These are phyloP conservation scores for Drosophila prosaltans DNA, from an alignment of 1,140 invertebrate genomes.

Conservation along the genomic window DNA sequence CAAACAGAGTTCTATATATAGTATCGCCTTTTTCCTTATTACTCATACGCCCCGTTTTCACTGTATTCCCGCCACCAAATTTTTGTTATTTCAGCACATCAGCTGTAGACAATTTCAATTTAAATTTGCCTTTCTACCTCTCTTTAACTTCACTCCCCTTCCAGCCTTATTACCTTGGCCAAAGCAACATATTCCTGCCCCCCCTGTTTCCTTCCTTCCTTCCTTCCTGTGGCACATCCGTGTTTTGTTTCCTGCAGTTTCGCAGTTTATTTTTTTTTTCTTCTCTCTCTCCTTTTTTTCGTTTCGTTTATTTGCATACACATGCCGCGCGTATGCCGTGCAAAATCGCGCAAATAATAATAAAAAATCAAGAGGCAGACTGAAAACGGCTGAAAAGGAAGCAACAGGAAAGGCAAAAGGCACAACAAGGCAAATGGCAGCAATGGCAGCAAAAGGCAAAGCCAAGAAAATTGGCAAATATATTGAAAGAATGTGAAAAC, in stretches of 20 bases:
- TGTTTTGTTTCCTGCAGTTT: constrained; percentile 80
- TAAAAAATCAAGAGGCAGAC: constrained; percentile 63
- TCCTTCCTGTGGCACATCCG: constrained; percentile 74
- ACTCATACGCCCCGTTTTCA: constrained; percentile 65
- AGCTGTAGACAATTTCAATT: constrained; percentile 77
- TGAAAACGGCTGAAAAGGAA: constrained; percentile 18
- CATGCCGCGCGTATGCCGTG: constrained; percentile 57
- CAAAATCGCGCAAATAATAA: constrained; percentile 82
- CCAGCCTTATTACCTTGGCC: background rate
- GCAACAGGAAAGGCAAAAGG: background rate
- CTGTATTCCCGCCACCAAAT: constrained; percentile 31
- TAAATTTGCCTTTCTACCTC: constrained; percentile 72
- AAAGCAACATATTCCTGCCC: constrained; percentile 64
- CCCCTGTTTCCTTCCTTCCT: constrained; percentile 53
- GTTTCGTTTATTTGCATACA: constrained; percentile 81
- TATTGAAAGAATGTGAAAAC: constrained; percentile 61
- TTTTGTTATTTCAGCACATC: constrained; percentile 75
- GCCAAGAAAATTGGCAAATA: constrained; percentile 75
- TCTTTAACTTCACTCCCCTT: constrained; percentile 11
- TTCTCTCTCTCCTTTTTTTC: background rate
- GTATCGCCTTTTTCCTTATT: constrained; percentile 28
- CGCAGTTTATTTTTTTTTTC: constrained; percentile 33
- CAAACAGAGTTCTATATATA: background rate
- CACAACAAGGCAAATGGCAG: background rate
- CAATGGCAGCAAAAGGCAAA: constrained; percentile 12